These are phyloP conservation scores for Pungitius pungitius DNA, from an alignment of 2,113 vertebrate genomes.

Conservation along the genomic window DNA sequence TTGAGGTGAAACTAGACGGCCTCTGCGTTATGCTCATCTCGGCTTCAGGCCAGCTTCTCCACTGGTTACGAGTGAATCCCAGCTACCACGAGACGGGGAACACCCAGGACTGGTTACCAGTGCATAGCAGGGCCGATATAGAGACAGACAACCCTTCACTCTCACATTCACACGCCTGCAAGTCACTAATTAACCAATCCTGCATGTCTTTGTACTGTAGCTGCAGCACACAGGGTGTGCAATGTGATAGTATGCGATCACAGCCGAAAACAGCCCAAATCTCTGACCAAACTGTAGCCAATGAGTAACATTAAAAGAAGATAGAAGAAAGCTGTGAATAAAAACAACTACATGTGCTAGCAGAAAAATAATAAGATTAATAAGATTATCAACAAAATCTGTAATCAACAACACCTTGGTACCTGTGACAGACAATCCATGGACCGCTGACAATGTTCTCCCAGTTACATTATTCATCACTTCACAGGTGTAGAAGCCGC, in stretches of 20 bases:
- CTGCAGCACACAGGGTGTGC: no score
- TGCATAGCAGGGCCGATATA: no score
- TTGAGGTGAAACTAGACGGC: background rate
- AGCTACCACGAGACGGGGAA: no score
- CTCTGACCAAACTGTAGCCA: background rate
- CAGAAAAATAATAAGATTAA: no score
- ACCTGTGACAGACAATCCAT: constrained; percentile 30
- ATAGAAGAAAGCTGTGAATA: background rate
- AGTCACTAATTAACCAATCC: no score
- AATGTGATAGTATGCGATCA: background rate
- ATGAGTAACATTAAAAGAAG: background rate
- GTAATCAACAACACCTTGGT: background rate
- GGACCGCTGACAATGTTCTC: background rate
- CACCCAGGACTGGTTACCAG: no score
- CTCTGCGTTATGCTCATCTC: background rate
- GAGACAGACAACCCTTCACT: no score
- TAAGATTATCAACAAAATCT: background rate
- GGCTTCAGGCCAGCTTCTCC: background rate
- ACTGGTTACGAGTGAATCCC: background rate
- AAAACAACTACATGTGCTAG: background rate
- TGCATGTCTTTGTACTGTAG: no score
- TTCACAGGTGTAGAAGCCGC: constrained; percentile 57
- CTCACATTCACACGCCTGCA: no score
- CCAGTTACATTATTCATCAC: constrained; percentile 29
- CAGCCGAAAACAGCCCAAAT: background rate